Evolutionary conservation across 2,797 vertebrate genomes (phyloP), one percentile per base, ranked within the genome.

Genomic region (Sebastes variabilis): DNA sequence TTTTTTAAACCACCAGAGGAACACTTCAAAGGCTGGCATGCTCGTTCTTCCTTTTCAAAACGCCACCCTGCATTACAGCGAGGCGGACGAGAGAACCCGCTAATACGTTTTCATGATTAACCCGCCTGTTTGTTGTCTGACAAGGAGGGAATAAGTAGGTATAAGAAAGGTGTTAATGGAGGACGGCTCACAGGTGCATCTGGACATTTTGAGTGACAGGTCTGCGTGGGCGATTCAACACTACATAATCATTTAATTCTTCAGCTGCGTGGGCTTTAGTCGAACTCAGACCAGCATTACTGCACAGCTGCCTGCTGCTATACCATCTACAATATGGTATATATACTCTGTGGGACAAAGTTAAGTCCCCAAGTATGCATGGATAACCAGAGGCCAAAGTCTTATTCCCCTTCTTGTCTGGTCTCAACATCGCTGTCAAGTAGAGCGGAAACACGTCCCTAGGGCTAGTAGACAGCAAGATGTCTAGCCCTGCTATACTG

Each of bases 361-460:
- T 87, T 72, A 62, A 58, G 38, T 71, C 25, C 56, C 52, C n/a
- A 86, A 85, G 78, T 78, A 70, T 82, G 66, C 62, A 88, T 62
- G 32, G 58, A 79, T 72, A 87, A 89, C 76, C 77, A 80, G 60
- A n/a, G 67, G 65, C 6, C 10, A 14, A 49, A 79, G 83, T 55
- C 73, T 64, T 25, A 77, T 65, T 79, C 72, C 66, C 52, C 55
- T 74, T 52, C 68, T 80, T 74, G 85, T 89, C 71, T 75, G 65
- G 74, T 79, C 62, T 49, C 59, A 73, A 69, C 65, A 61, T 62
- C 18, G 42, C 73, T 87, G 87, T 88, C 86, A 91, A 85, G 60
- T 82, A 69, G 86, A 90, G 88, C 77, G 42, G 73, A 91, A 89
- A 92, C 46, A 30, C 1, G 49, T 90, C 87, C 86, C 73, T 20